Evolutionary conservation across 2,797 vertebrate genomes (phyloP), one percentile per base, ranked within the genome.

Genomic region (Gastrophryne carolinensis): DNA sequence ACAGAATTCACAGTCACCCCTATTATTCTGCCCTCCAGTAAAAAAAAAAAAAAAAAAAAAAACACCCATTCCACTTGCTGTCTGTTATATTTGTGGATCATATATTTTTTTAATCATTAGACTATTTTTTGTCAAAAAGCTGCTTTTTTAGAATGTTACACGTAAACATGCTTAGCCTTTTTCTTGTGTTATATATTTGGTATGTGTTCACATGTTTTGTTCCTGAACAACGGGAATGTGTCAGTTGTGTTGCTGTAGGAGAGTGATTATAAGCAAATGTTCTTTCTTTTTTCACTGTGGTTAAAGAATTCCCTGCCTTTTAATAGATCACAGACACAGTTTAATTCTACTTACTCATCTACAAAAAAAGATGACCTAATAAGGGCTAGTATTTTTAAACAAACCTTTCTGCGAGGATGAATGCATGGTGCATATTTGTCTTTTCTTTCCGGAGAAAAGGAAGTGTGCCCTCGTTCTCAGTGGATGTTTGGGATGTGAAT

Each of bases 331-430:
- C 84, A 84, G 86, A 84, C 82, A 82, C 71, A 72, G 66, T 79
- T 84, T 69, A 57, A 54, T 81, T 78, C 79, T 80, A 83, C 80
- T 78, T 85, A 75, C 82, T 85, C 88, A 72, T 86, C 83, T 85
- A 83, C 84, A 81, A 78, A 83, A n/a, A 56, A 83, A 87, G 84
- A 89, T 89, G 83, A 68, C 88, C 89, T 86, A 89, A 90, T 89
- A 90, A 90, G 90, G 90, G 72, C 67, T 83, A 78, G 75, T 82
- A 82, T 83, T 87, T 87, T 82, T 81, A 88, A 86, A 87, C 83
- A 83, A 67, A 83, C 37, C 74, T n/a, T 11, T 50, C 1, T 78
- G 62, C 72, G 82, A 64, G 81, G 61, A 62, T 84, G 79, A 80
- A 80, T 76, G 76, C 65, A 17, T 75, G 67, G 75, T 79, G 79